phyloP scores from a whole-genome alignment of 1,140 invertebrate species.

The Chironomus tepperi region DNA sequence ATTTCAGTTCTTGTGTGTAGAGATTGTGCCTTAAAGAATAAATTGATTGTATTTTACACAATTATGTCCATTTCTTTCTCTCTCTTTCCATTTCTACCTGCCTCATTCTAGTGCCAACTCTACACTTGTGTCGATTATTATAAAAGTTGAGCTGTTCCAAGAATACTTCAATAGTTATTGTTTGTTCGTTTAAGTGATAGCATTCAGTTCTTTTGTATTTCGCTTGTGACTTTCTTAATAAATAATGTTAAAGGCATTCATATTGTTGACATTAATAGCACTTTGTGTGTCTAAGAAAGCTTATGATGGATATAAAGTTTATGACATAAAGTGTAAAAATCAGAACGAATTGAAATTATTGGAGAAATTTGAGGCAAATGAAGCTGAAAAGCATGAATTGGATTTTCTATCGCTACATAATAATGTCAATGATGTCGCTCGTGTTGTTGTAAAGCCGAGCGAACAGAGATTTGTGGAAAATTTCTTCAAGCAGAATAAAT shows the following conservation, averaged over 20 bases:
- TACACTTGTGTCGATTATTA: neutral
- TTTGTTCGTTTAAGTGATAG: too few relatives aligned
- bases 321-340: constrained; percentile 31
- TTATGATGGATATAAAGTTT: constrained; percentile 31
- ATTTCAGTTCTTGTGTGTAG: too few relatives aligned
- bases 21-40: too few relatives aligned
- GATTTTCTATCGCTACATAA: constrained; percentile 31
- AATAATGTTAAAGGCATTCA: constrained; percentile 9
- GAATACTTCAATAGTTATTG: neutral
- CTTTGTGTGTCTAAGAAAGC: constrained; percentile 22
- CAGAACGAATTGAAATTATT: constrained; percentile 29
- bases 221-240: too few relatives aligned
- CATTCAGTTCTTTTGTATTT: too few relatives aligned
- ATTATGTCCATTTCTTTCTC: too few relatives aligned
- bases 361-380: constrained; percentile 31
- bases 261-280: neutral
- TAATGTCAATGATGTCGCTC: constrained; percentile 30
- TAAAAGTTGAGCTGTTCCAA: neutral
- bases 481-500: constrained; percentile 2
- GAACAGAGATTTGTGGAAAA: constrained; percentile 24
- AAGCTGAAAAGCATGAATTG: constrained; percentile 27
- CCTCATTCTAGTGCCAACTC: too few relatives aligned
- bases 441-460: neutral
- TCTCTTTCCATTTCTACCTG: too few relatives aligned
- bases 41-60: too few relatives aligned